Evolutionary conservation across 2,888 invertebrate genomes (phyloP), one percentile per base, ranked within the genome.

Genomic region (Mythimna pallens): DNA sequence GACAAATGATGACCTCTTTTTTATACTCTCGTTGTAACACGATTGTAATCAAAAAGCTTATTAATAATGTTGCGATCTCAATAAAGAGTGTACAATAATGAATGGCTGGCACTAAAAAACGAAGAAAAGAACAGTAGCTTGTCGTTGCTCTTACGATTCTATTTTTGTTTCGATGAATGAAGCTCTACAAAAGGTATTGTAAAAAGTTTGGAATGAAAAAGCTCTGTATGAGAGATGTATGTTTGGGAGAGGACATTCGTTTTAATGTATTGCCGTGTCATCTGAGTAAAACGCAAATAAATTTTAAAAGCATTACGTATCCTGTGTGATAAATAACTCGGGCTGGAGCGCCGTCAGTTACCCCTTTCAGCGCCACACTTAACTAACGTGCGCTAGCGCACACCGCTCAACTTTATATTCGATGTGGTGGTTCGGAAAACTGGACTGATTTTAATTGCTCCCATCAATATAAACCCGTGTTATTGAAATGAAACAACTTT

Each of bases 211-310:
- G 69, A 81, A 80, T 73, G 78, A 82, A 76, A 81, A 75, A 65
- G 66, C 63, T 73, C 58, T 77, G 87, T 77, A 84, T 85, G 87
- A 89, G 90, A 90, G 89, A 91, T 89, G 86, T 87, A 89, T 88
- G 89, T 91, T 90, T 89, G 87, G 84, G 87, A 89, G 88, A 89
- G 86, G 89, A 90, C 90, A 90, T 91, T 90, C 88, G 87, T 91
- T 92, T 90, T 88, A 86, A 89, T 91, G 87, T 83, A 87, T 84
- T 69, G 87, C 78, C 87, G 82, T 92, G 92, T 92, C 92, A 90
- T 90, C 82, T 88, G 86, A 74, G 93, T 94, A 90, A 94, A 93
- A 94, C 92, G 93, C 93, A 93, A 92, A 95, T 95, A 95, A 95
- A 95, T 95, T 93, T 92, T 88, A 91, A 93, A 91, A 90, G 92